Percentiles rank a stretch among this genome's conserved stretches.
Conservation (phyloP, 1,140 invertebrate genomes). For the Drosophila punjabiensis region DNA sequence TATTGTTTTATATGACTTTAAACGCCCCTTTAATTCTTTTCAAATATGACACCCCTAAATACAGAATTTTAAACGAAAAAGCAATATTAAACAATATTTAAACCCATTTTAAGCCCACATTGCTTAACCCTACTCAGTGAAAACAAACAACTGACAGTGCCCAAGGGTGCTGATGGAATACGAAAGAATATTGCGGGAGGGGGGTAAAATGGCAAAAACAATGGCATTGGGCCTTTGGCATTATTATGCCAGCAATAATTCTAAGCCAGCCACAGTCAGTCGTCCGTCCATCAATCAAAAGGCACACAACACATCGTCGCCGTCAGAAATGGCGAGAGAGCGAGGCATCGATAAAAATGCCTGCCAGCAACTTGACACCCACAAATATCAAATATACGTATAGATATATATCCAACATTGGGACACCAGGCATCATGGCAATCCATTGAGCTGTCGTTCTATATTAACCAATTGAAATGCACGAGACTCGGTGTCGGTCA, state of each 20-base stretch:
- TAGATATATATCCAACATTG: constrained; percentile 13
- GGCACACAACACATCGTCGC: constrained; percentile 45
- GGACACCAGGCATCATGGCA: constrained; percentile 28
- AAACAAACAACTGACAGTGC: constrained; percentile 18
- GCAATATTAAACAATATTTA: not conserved
- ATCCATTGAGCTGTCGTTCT: constrained; percentile 53
- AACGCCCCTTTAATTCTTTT: not conserved
- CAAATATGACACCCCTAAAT: not conserved
- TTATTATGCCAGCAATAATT: constrained; percentile 45
- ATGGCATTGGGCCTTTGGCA: constrained; percentile 18
- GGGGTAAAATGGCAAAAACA: constrained; percentile 11
- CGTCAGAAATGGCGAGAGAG: constrained; percentile 11
- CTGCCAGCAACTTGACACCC: constrained; percentile 57
- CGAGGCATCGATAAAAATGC: constrained; percentile 48
- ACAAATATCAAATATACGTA: constrained; percentile 40
- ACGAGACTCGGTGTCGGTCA: constrained; percentile 7
- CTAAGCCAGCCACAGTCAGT: constrained; percentile 20
- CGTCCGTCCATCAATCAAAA: constrained; percentile 61
- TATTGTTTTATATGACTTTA: not conserved
- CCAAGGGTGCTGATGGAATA: constrained; percentile 32
- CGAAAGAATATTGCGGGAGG: constrained; percentile 9
- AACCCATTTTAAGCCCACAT: not conserved
- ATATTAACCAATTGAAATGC: constrained; percentile 62
- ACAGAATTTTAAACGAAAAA: not conserved
- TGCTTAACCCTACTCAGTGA: constrained; percentile 8